Conservation (phyloP, 2,888 invertebrate genomes). For the Phaonia tiefii region DNA sequence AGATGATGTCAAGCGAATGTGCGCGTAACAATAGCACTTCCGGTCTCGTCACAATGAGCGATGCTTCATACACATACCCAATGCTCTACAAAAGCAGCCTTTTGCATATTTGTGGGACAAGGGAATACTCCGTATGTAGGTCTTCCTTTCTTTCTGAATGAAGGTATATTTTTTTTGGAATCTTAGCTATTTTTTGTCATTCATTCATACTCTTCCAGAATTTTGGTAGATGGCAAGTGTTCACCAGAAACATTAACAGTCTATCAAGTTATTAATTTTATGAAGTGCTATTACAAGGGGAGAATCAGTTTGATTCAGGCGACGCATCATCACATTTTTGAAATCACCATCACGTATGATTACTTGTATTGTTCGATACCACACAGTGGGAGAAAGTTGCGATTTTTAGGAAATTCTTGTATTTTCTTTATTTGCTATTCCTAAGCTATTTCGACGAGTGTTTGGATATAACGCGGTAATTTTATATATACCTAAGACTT, state of each 20-base stretch:
- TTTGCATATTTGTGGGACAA: conserved; percentile 37
- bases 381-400: conserved; percentile 68
- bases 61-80: neutral
- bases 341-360: conserved; percentile 75
- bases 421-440: too few species aligned
- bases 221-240: conserved; percentile 11
- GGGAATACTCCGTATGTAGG: conserved; percentile 29
- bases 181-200: neutral
- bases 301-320: conserved; percentile 52
- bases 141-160: neutral
- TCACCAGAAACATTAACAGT: conserved; percentile 68
- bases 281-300: conserved; percentile 74
- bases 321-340: conserved; percentile 58
- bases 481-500: too few species aligned
- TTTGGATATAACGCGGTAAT: too few species aligned
- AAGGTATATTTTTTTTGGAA: conserved; percentile 1
- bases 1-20: conserved; percentile 32
- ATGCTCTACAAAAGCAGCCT: conserved; percentile 31
- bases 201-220: neutral
- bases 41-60: conserved; percentile 70
- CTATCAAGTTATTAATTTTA: conserved; percentile 78
- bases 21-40: conserved; percentile 76
- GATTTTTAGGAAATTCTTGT: too few species aligned
- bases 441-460: too few species aligned
- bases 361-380: conserved; percentile 77